Evolutionary conservation across 2,113 vertebrate genomes (phyloP).

Genomic region (Nycticebus coucang): DNA sequence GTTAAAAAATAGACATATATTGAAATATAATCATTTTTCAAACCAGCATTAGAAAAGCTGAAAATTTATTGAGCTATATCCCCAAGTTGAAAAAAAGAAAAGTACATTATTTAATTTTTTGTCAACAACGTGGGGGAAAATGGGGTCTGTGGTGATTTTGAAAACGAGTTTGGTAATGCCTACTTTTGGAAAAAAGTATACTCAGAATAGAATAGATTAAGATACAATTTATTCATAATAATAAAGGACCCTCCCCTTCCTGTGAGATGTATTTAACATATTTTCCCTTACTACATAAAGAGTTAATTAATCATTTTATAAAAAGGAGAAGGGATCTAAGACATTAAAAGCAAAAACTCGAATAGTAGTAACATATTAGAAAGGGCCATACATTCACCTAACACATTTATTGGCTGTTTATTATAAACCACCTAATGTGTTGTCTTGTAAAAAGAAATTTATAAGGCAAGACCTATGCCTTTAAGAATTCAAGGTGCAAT

Average conservation of each 20-base stretch:
- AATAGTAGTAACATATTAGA: conserved; percentile 3
- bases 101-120: background rate
- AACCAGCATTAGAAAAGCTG: background rate
- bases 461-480: background rate
- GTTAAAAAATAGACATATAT: background rate
- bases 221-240: background rate
- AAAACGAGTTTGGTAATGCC: background rate
- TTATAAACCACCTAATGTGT: too few relatives aligned
- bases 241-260: background rate
- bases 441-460: background rate
- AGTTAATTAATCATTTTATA: background rate
- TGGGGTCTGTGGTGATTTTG: background rate
- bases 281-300: background rate
- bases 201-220: background rate
- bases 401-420: background rate
- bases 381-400: background rate
- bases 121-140: background rate
- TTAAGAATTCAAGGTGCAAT: background rate
- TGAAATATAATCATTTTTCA: background rate
- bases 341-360: background rate
- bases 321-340: background rate
- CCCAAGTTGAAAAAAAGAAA: background rate
- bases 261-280: background rate
- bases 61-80: background rate
- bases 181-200: background rate